These are phyloP conservation scores for Anguilla rostrata DNA, from an alignment of 2,113 vertebrate genomes.

Conservation along the genomic window DNA sequence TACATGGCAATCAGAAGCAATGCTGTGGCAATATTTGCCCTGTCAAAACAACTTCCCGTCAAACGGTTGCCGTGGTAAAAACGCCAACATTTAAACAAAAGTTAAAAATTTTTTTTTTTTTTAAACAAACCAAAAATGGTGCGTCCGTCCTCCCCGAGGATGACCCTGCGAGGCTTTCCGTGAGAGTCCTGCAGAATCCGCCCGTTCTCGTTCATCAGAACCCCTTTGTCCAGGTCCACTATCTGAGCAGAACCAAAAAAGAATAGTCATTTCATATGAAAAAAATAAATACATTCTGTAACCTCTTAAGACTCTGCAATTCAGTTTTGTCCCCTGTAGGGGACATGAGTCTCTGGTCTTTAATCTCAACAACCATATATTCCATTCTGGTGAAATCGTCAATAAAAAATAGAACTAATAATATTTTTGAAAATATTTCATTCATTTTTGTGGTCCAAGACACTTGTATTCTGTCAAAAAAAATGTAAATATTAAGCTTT, in stretches of 20 bases:
- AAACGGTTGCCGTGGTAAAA: neutral
- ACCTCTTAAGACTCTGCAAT: too few relatives aligned
- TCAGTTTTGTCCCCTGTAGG: too few relatives aligned
- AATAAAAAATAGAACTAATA: neutral
- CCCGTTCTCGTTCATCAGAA: conserved; percentile 91
- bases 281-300: too few relatives aligned
- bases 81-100: neutral
- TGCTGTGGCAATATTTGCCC: neutral
- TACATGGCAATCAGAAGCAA: neutral
- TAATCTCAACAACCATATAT: too few relatives aligned
- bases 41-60: neutral
- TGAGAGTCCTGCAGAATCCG: conserved; percentile 89
- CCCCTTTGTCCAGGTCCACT: conserved; percentile 85
- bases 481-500: too few relatives aligned
- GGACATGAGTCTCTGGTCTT: too few relatives aligned
- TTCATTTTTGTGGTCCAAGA: neutral
- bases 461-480: too few relatives aligned
- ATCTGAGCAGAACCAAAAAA: conserved; percentile 65
- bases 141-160: conserved; percentile 89
- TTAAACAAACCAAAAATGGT: conserved; percentile 87
- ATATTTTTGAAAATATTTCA: neutral
- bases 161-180: conserved; percentile 86
- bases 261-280: neutral
- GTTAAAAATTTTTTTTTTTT: too few relatives aligned
- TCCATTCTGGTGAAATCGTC: neutral